Base-by-base conservation (phyloP, 2,797 vertebrate genomes). In the Gambelia wislizenii region DNA sequence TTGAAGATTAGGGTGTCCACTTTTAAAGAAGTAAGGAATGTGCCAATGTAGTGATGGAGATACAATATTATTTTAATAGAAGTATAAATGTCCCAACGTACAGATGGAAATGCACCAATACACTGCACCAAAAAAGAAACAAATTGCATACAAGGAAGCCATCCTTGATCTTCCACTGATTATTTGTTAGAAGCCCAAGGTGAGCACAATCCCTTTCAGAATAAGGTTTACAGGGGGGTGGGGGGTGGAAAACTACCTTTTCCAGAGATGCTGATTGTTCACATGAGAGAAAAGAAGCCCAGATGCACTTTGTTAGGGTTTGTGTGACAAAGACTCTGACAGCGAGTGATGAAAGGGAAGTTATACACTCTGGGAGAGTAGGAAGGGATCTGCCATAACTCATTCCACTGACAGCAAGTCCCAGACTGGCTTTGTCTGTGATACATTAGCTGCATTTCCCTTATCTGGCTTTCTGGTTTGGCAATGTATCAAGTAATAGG, bases 291-390 rank as follows among this genome's bases (percentile, higher is more conserved):
- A 52, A 47, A 22, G 30, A 27, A 42, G 5, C 39, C 16, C 30
- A 75, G 84, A 30, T 64, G 18, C 33, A 25, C 18, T 77, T 59
- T 61, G 16, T 72, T 56, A 72, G 18, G 25, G 36, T 18, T 59
- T 67, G 36, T 77, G 42, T 86, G 84, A n/a, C 77, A 81, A 70
- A 81, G 25, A 72, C 61, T 79, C 25, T 54, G 84, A 27, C 42
- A 49, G 33, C 20, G 8, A 79, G 61, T 30, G 76, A 81, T 72
- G 36, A 87, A 72, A 72, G 42, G 36, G 18, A 72, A 87, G 49
- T 54, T 44, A 42, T 56, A 47, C 49, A 70, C 67, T 70, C 52
- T 30, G 64, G 64, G 76, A 80, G 52, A 80, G 52, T 80, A 70
- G 3, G 36, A 42, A 80, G 27, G n/a, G 47, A 87, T 67, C 74